Percentiles rank a stretch among this genome's conserved stretches.
phyloP scores from a whole-genome alignment of 2,113 vertebrate species.

The Charina bottae region DNA sequence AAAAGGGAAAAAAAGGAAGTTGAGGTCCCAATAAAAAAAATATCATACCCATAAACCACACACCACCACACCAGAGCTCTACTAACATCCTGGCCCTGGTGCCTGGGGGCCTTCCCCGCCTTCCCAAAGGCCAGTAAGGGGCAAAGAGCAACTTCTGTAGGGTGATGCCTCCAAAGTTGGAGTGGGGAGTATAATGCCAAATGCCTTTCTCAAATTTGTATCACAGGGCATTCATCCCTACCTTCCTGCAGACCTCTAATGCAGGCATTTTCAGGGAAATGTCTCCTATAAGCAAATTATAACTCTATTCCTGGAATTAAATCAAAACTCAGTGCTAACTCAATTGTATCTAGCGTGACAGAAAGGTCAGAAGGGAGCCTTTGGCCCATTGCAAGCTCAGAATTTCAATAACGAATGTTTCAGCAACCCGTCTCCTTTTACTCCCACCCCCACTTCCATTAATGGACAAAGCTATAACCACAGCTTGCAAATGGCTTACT shows the following conservation, averaged over 20 bases:
- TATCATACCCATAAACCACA: not conserved
- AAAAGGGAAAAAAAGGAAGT: not conserved
- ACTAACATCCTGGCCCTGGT: not conserved
- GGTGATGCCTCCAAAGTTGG: not conserved
- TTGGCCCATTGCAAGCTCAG: not conserved
- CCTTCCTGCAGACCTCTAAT: not conserved
- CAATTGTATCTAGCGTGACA: slow-evolving; percentile 55
- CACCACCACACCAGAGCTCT: not conserved
- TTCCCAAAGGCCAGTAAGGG: not conserved
- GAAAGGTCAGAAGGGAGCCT: slow-evolving; percentile 68
- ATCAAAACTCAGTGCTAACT: slow-evolving; percentile 67
- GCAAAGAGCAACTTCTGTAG: not conserved
- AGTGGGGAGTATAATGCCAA: not conserved
- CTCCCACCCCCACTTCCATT: not conserved
- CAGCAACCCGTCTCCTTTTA: not conserved
- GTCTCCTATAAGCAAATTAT: slow-evolving; percentile 63
- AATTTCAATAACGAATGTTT: not conserved
- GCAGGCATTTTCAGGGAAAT: slow-evolving; percentile 51
- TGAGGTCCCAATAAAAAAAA: not conserved
- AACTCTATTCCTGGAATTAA: slow-evolving; percentile 71
- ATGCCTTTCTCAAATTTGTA: not conserved
- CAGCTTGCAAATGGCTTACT: slow-evolving; percentile 31
- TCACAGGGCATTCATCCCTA: not conserved
- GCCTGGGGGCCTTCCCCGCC: not conserved
- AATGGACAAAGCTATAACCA: slow-evolving; percentile 15